These are phyloP conservation scores for Acleris sparsana DNA, from an alignment of 2,888 invertebrate species.

Conservation along the genomic window DNA sequence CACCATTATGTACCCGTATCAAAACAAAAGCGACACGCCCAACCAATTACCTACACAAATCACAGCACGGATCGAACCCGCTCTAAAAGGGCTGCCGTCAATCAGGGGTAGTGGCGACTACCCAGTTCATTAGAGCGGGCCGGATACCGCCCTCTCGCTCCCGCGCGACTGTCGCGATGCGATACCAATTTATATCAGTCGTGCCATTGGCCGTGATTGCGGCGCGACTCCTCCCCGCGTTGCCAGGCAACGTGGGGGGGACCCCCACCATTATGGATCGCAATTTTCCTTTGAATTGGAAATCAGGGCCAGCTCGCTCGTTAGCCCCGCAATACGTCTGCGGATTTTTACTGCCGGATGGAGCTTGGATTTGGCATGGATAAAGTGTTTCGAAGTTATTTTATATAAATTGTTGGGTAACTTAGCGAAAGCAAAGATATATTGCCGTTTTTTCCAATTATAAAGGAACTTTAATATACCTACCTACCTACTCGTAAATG, in stretches of 20 bases:
- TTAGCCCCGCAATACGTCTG: constrained; percentile 77
- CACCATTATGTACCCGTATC: not conserved
- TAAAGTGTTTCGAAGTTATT: not conserved
- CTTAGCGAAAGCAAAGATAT: too few relatives aligned
- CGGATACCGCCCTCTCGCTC: constrained; percentile 55
- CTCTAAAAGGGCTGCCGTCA: constrained; percentile 76
- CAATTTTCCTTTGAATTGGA: constrained; percentile 85
- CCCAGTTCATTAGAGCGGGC: constrained; percentile 79
- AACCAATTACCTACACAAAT: constrained; percentile 68
- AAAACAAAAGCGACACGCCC: constrained; percentile 38
- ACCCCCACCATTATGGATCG: constrained; percentile 77
- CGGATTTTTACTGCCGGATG: constrained; percentile 76
- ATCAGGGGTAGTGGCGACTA: constrained; percentile 74
- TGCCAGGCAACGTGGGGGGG: constrained; percentile 84
- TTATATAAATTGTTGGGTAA: too few relatives aligned
- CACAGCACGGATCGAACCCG: constrained; percentile 54
- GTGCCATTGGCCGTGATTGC: constrained; percentile 84
- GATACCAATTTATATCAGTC: constrained; percentile 84
- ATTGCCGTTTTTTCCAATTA: too few relatives aligned
- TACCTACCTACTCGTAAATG: too few relatives aligned
- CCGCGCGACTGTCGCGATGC: constrained; percentile 73
- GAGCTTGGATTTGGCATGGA: constrained; percentile 50
- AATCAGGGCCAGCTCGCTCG: constrained; percentile 81
- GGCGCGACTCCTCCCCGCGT: constrained; percentile 86
- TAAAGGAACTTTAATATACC: too few relatives aligned